phyloP scores from a whole-genome alignment of 2,113 vertebrate genomes.

The Gadus chalcogrammus region DNA sequence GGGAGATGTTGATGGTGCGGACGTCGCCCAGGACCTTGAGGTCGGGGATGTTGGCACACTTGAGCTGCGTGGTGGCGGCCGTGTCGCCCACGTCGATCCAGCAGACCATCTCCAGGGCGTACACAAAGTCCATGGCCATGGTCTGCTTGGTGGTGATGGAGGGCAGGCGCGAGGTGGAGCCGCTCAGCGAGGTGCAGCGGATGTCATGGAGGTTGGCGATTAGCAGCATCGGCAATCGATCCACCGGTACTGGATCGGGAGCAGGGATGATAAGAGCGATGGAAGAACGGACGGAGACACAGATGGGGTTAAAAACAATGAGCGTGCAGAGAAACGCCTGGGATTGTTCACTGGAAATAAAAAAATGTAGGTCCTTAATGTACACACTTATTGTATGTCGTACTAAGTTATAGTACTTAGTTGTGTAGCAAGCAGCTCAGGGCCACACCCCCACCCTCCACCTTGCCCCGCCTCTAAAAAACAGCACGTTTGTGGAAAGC shows the following conservation, averaged over 20 bases:
- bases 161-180: conserved; percentile 78
- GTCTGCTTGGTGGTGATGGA: conserved; percentile 89
- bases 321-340: too few relatives aligned
- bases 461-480: too few relatives aligned
- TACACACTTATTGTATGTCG: too few relatives aligned
- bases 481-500: too few relatives aligned
- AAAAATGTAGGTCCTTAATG: too few relatives aligned
- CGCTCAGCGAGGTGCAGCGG: conserved; percentile 86
- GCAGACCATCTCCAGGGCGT: conserved; percentile 87
- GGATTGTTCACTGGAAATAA: too few relatives aligned
- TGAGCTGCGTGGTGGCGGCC: conserved; percentile 82
- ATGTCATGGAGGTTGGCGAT: conserved; percentile 96
- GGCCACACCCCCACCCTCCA: too few relatives aligned
- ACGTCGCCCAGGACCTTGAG: conserved; percentile 86
- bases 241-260: conserved; percentile 78
- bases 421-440: too few relatives aligned
- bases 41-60: conserved; percentile 90
- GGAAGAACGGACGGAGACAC: too few relatives aligned
- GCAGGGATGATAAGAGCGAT: too few relatives aligned
- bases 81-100: conserved; percentile 93
- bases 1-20: conserved; percentile 88
- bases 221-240: conserved; percentile 85
- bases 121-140: conserved; percentile 96
- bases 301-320: too few relatives aligned
- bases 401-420: too few relatives aligned